Percentiles rank a stretch among this genome's conserved stretches.
Conservation (phyloP, 2,113 vertebrate genomes). For the Carettochelys insculpta region DNA sequence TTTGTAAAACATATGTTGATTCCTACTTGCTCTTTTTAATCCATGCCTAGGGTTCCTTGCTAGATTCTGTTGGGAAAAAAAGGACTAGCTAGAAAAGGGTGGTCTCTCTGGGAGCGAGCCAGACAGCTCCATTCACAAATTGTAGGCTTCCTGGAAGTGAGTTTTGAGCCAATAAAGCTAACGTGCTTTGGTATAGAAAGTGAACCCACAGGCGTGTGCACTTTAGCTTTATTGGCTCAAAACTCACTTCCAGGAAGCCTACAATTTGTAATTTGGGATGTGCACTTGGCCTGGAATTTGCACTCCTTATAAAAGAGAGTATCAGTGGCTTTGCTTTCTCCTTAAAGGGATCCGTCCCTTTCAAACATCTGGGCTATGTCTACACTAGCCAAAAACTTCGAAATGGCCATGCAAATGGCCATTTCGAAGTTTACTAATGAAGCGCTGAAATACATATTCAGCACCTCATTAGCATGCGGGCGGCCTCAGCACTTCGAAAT, state of each 20-base stretch:
- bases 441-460: too few species aligned
- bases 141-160: background rate
- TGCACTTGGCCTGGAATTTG: background rate
- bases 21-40: conserved; percentile 72
- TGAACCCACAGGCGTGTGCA: too few species aligned
- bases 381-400: too few species aligned
- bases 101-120: conserved; percentile 21
- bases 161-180: conserved; percentile 31
- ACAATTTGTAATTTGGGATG: background rate
- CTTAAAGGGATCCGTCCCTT: background rate
- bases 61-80: conserved; percentile 48
- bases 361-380: too few species aligned
- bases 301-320: background rate
- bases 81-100: conserved; percentile 29
- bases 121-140: too few species aligned
- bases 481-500: too few species aligned
- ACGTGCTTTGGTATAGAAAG: too few species aligned
- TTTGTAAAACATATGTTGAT: conserved; percentile 77
- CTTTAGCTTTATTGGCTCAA: conserved; percentile 22
- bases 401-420: too few species aligned
- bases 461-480: too few species aligned
- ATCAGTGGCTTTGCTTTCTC: background rate
- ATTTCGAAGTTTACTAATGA: too few species aligned
- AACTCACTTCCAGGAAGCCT: conserved; percentile 12
- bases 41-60: conserved; percentile 61